Percentiles rank a stretch among this genome's conserved stretches.
Evolutionary conservation across 1,140 invertebrate species (phyloP).

Genomic region (Maconellicoccus hirsutus): DNA sequence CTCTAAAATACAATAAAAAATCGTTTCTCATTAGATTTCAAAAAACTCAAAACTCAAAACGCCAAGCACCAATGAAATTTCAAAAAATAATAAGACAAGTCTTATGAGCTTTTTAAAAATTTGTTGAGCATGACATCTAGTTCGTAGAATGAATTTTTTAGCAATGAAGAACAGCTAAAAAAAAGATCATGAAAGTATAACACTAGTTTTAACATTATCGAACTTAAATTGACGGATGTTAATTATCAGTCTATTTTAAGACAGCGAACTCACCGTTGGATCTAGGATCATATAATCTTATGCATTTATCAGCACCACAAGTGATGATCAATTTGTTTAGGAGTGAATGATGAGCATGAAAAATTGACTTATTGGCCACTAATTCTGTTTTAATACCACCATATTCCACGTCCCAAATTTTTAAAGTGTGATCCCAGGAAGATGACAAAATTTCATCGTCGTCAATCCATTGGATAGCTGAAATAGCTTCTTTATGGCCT

Average conservation of each 20-base stretch:
- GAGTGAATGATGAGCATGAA: conserved; percentile 72
- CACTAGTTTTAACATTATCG: too few species aligned
- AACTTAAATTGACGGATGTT: too few species aligned
- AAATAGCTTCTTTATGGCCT: conserved; percentile 85
- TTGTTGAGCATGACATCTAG: too few species aligned
- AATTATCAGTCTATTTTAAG: too few species aligned
- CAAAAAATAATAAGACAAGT: too few species aligned
- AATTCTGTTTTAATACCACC: conserved; percentile 70
- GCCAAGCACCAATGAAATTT: too few species aligned
- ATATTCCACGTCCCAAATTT: conserved; percentile 84
- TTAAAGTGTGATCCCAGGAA: conserved; percentile 91
- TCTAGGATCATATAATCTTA: conserved; percentile 78
- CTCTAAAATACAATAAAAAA: conserved; percentile 49
- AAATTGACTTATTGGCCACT: conserved; percentile 80
- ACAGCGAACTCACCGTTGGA: conserved; percentile 54
- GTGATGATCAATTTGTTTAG: conserved; percentile 63
- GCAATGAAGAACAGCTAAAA: too few species aligned
- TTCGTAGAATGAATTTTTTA: too few species aligned
- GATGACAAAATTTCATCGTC: conserved; percentile 63
- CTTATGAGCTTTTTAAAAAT: too few species aligned
- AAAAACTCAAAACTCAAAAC: neutral
- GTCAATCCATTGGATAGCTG: conserved; percentile 70
- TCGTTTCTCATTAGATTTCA: neutral
- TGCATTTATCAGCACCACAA: conserved; percentile 76
- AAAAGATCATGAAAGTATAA: too few species aligned